Base-by-base conservation (phyloP, 1,140 invertebrate species). In the Drepana arcuata region DNA sequence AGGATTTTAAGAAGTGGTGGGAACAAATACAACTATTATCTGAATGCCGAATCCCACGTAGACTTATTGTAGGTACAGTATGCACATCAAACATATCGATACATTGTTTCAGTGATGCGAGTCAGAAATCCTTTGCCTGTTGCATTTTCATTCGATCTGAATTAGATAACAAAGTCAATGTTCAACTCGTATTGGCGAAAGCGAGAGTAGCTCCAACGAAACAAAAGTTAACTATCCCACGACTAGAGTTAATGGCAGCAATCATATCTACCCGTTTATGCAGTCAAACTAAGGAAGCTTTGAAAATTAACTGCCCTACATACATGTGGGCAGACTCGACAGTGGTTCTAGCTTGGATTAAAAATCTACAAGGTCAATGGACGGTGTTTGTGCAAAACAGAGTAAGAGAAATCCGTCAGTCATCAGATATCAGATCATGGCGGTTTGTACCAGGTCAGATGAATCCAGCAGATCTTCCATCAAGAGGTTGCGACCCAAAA, bases 371-470 rank as follows among this genome's bases (percentile, higher is more conserved):
- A n/a, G n/a, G n/a, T n/a, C n/a, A n/a, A n/a, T n/a, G n/a, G n/a
- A n/a, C n/a, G n/a, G n/a, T n/a, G n/a, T 45, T 34, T 34, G 41
- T 44, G 11, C 16, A 25, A 10, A 45, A 45, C 16, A 33, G 42
- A 13, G 18, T 45, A 15, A 45, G 39, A 39, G 35, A 45, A 39
- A 45, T 45, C 1, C 23, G 24, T 15, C 7, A 34, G 18, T 10
- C 33, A 28, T 38, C 34, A 10, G 28, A 45, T 16, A 30, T 11
- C 2, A 16, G 34, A 1, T n/a, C 38, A 16, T 45, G 42, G 42
- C 14, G 26, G 15, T 32, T 39, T 12, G 13, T 45, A 16, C 30
- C 42, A 15, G 35, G 42, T 5, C 3, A n/a, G 10, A 1, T 14
- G 2, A 45, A 45, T 29, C 25, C 23, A 14, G 35, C 31, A 11